Evolutionary conservation across 2,888 invertebrate genomes (phyloP), one percentile per base, ranked within the genome.

Genomic region (Chironomus tentans): DNA sequence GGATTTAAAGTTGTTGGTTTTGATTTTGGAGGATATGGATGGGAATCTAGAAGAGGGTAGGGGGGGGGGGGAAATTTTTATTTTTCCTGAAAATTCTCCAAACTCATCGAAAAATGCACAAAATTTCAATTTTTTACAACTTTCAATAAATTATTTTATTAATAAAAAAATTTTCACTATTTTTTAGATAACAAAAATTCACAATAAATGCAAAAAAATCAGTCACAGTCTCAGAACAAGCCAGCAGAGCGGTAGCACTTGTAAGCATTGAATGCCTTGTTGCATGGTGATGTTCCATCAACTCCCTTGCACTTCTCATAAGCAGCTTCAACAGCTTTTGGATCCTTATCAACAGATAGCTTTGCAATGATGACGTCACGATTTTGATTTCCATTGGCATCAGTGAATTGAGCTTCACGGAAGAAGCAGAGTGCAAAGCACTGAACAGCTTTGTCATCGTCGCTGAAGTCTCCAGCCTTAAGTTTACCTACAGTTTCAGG

Each of bases 361-460:
- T 77, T 78, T 15, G 61, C 71, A 15, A 77, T 68, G 2, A 77
- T 77, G n/a, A 65, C 72, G 15, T 77, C 79, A 6, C 79, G 76
- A 28, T 81, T 79, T 10, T 83, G 22, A 70, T 79, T 78, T 1
- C 81, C 82, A 73, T 81, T 79, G 5, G 68, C 68, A 68, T 74
- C 79, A 0, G 81, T 0, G 13, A 81, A 78, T n/a, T 81, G 82
- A 2, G 68, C 2, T 76, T 81, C 81, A 77, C 82, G 82, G 70
- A 83, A 78, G 79, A 82, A 81, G 21, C 83, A 83, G 50, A 81
- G 81, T 47, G 80, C 77, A 56, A 83, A 82, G 77, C 83, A 83
- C 77, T 82, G 81, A 3, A 79, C 22, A 70, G 79, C 80, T 0
- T 76, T 77, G 75, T 80, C 79, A 4, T 48, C 73, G 48, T 79